Base-by-base conservation (phyloP, 2,113 vertebrate genomes). In the Agapornis roseicollis region DNA sequence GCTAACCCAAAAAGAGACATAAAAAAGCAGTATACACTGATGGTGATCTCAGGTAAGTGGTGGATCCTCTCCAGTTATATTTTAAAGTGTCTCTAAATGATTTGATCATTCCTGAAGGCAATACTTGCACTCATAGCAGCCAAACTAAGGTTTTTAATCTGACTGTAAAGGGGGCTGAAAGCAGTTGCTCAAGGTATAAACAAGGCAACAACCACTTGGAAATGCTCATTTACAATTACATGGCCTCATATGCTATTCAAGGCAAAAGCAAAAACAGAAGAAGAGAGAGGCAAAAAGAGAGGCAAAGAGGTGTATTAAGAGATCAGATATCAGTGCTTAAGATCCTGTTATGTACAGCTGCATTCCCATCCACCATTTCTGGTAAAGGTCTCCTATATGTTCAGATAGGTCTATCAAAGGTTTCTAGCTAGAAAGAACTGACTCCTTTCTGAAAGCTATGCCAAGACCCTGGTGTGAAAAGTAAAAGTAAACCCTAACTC, bases 11-110 rank as follows among this genome's bases (percentile, higher is more conserved):
- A 88, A 46, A 3, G 2, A 44, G 42, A 84, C 25, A 27, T 19
- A 7, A 56, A 82, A 33, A 68, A 2, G 0, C 0, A 6, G 6
- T 16, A 8, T 10, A 15, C 4, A 7, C 28, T 9, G 27, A 42
- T 6, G 29, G 23, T 17, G 16, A 70, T 13, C 19, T 63, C 41
- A 47, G 28, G 28, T 15, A 65, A 85, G 22, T 3, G 3, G 9
- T 6, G 8, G 8, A 42, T 44, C 28, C 8, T 58, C 29, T 50
- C n/a, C 24, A 60, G 13, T 29, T 73, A 5, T 4, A 28, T 52
- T 61, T 78, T 58, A 27, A 28, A 50, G 4, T 41, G 5, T 18
- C 20, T 85, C 41, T 64, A 44, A 37, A 27, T 28, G 12, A 1
- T 10, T 33, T 79, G 22, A 10, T 41, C 19, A 20, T 68, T 76